Base-by-base conservation (phyloP, 1,140 invertebrate genomes). In the Brachionus manjavacas region DNA sequence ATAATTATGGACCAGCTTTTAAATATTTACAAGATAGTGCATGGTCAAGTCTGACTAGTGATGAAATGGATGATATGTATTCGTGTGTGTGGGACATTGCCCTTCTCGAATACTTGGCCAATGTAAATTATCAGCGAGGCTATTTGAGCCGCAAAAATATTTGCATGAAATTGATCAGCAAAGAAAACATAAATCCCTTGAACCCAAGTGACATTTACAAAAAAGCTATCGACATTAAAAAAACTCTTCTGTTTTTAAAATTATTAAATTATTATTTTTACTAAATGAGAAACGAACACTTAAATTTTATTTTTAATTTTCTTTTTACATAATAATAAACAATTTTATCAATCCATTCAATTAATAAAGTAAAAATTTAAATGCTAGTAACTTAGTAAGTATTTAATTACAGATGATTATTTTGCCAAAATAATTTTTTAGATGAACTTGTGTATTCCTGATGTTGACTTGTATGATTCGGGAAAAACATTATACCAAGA, bases 51-150 rank as follows among this genome's bases (percentile, higher is more conserved):
- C n/a, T 31, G 0, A 66, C 49, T n/a, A 43, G 31, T 43, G 79
- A 81, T 60, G 52, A 81, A 28, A 81, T 81, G 79, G 79, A 81
- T 16, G 12, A 16, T 14, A 41, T 81, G 52, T 81, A 81, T 23
- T 11, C 52, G 11, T 81, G 20, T 41, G 35, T 64, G 20, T 81
- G 79, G 79, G 79, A 81, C 12, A 60, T 81, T 14, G 79, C 49
- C 14, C 41, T 81, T 25, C 31, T 81, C 1, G 79, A 81, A 16
- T 81, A 81, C 7, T 28, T 81, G 79, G 23, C 79, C 11, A 60
- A 64, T 81, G 12, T 81, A 25, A 81, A 81, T 68, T 81, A 81
- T 81, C 64, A 60, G 20, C 79, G 79, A 46, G 79, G 52, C 11
- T 81, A 64, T 35, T 12, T 43, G 6, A 68, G 64, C 52, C 60